Percentiles rank a stretch among this genome's conserved stretches.
These are phyloP conservation scores for Drosophila paulistorum DNA, from an alignment of 1,140 invertebrate genomes.

Conservation along the genomic window DNA sequence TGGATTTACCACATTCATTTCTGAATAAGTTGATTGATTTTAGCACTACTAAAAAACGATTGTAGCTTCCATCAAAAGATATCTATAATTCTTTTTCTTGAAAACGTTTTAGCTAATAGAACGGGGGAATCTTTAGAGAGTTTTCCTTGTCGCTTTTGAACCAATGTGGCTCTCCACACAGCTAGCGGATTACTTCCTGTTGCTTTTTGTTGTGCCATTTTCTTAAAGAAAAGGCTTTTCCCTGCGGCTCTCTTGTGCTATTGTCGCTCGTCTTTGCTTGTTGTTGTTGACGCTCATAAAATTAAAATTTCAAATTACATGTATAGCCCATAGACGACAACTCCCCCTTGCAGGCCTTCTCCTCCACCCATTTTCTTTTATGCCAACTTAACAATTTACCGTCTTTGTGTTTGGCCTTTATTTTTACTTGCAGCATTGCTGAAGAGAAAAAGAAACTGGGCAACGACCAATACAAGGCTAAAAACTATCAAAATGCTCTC, in stretches of 20 bases:
- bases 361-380: constrained; percentile 17
- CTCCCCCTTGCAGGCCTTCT: too few species aligned
- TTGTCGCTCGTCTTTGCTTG: constrained; percentile 21
- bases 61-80: too few species aligned
- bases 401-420: constrained; percentile 13
- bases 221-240: constrained; percentile 28
- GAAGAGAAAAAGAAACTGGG: constrained; percentile 94
- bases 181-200: constrained; percentile 62
- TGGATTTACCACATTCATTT: too few species aligned
- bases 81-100: too few species aligned
- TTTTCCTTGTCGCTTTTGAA: background rate
- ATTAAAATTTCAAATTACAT: constrained; percentile 63
- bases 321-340: constrained; percentile 29
- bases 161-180: constrained; percentile 24
- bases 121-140: too few species aligned
- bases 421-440: constrained; percentile 86
- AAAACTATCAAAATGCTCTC: constrained; percentile 94
- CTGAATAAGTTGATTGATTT: too few species aligned
- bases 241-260: constrained; percentile 19
- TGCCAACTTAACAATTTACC: constrained; percentile 35
- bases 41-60: too few species aligned
- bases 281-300: constrained; percentile 36
- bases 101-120: too few species aligned
- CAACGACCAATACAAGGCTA: constrained; percentile 92
- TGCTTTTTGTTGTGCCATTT: constrained; percentile 62